phyloP scores from a whole-genome alignment of 2,113 vertebrate species.

The Seriola quinqueradiata region DNA sequence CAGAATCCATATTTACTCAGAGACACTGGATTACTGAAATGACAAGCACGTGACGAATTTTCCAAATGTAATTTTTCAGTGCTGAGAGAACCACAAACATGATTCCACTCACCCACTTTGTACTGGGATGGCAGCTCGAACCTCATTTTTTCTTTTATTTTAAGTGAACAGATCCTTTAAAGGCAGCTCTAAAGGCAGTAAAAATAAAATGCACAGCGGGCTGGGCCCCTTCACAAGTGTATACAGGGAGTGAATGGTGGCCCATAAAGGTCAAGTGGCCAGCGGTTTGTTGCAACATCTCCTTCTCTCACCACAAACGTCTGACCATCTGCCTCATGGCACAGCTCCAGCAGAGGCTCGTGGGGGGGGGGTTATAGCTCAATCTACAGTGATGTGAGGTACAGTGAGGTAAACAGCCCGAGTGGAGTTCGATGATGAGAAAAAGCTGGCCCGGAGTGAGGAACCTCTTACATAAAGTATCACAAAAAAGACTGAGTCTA shows the following conservation, averaged over 20 bases:
- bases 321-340: conserved; percentile 46
- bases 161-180: neutral
- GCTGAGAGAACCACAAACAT: neutral
- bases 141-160: neutral
- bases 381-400: conserved; percentile 30
- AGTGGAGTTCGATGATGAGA: conserved; percentile 44
- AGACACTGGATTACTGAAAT: neutral
- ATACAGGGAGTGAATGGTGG: conserved; percentile 4
- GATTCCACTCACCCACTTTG: neutral
- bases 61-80: conserved; percentile 7
- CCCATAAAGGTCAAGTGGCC: conserved; percentile 45
- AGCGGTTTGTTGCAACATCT: conserved; percentile 52
- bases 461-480: conserved; percentile 19
- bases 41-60: neutral
- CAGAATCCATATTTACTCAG: neutral
- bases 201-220: conserved; percentile 18
- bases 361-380: conserved; percentile 1
- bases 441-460: conserved; percentile 30
- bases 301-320: conserved; percentile 14
- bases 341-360: conserved; percentile 41
- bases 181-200: neutral
- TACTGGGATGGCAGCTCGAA: too few relatives aligned
- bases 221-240: conserved; percentile 16
- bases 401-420: conserved; percentile 46
- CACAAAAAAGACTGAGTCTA: conserved; percentile 40